A percentile compares a stretch with the other conserved stretches of the same genome.
phyloP scores from a whole-genome alignment of 53 echinoderm and acorn worm genomes.

The Echinometra lucunter region DNA sequence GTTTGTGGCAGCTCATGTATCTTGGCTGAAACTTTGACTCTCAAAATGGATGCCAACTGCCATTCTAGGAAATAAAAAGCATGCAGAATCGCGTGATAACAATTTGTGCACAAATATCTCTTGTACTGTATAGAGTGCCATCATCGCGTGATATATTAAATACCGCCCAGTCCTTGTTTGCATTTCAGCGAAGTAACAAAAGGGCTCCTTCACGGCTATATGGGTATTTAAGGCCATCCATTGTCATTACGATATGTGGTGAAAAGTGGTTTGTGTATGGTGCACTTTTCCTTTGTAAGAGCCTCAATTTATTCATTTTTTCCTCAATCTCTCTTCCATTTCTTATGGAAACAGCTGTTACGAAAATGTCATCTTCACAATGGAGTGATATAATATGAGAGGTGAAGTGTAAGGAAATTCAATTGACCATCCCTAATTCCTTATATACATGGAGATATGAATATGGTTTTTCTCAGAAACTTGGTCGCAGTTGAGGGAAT shows the following conservation, averaged over 20 bases:
- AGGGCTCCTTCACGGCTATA: not conserved
- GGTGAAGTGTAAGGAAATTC: not conserved
- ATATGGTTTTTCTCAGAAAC: not conserved
- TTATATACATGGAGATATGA: not conserved
- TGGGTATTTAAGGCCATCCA: not conserved
- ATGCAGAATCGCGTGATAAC: not conserved
- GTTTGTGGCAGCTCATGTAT: not conserved
- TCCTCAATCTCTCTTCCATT: not conserved
- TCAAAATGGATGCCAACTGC: not conserved
- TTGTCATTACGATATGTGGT: not conserved
- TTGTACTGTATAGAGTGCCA: not conserved
- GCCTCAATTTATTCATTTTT: not conserved
- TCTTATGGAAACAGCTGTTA: not conserved
- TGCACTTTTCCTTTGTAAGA: constrained; percentile 37
- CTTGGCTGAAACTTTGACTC: not conserved
- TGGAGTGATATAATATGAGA: not conserved
- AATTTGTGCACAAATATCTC: not conserved
- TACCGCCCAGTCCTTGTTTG: not conserved
- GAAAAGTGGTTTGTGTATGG: not conserved
- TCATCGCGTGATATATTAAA: not conserved
- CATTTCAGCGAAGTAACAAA: constrained; percentile 19
- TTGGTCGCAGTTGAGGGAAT: not conserved
- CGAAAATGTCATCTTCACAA: not conserved
- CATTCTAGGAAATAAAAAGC: not conserved
- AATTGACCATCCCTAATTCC: not conserved